Evolutionary conservation across 2,797 vertebrate species (phyloP).

Genomic region (Crocodylus rhombifer): DNA sequence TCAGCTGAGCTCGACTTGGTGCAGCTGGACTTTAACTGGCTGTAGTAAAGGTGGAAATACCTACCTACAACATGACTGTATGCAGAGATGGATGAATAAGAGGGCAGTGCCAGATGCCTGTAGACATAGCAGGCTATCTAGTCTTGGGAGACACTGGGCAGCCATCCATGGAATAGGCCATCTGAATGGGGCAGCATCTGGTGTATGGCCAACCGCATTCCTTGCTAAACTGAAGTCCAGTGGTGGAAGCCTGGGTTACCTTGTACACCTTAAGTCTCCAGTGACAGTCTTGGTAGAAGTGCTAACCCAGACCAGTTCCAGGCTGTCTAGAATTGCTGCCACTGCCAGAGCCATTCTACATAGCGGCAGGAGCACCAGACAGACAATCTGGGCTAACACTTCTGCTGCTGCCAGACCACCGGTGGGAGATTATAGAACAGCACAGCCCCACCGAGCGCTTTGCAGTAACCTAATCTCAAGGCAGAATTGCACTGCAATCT

Average conservation of each 20-base stretch:
- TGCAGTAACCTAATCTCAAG: rapidly evolving
- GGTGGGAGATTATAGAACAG: neutral
- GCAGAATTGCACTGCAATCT: rapidly evolving
- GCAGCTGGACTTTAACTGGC: no score
- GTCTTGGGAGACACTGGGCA: no score
- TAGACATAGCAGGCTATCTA: no score
- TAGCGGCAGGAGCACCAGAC: no score
- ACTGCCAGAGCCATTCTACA: neutral
- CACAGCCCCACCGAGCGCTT: rapidly evolving
- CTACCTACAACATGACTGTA: no score
- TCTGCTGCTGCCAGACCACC: rapidly evolving
- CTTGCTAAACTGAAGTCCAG: neutral
- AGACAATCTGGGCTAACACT: neutral
- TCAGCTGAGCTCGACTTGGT: no score
- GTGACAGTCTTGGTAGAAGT: neutral
- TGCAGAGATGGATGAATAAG: no score
- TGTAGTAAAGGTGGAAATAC: no score
- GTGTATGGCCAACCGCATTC: neutral
- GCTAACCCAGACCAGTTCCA: neutral
- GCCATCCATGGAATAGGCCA: neutral
- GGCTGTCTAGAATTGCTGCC: neutral
- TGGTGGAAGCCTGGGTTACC: neutral
- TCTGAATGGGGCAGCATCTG: neutral
- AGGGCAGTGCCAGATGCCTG: no score
- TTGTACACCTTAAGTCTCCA: neutral